Base-by-base conservation (phyloP, 2,113 vertebrate species). In the Forbesichthys agassizii region DNA sequence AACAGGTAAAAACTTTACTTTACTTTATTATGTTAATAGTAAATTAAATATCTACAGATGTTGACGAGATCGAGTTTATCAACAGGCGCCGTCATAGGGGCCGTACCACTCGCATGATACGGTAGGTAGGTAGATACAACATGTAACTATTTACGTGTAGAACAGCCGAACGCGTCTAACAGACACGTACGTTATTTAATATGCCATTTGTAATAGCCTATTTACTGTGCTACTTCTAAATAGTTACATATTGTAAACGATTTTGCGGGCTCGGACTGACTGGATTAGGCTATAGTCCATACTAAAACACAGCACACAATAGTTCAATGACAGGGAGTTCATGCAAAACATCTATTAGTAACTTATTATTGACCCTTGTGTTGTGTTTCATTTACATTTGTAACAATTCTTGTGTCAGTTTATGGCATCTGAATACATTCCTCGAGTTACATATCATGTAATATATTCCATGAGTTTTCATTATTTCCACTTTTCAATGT, bases 251-350 rank as follows among this genome's bases (percentile, higher is more conserved):
- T 27, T 27, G 27, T 27, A 27, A 27, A 27, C 27, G 27, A 27
- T 27, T 27, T 27, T 27, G 27, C 27, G 27, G 27, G 27, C 27
- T 27, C 27, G 27, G 27, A 27, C 36, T 42, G 36, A 42, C 36
- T 42, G 36, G 7, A 42, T 42, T 42, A 42, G 27, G 27, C 27
- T 27, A 27, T 27, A 27, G 27, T 2, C 27, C 3, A 7, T 42
- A 42, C 36, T 42, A 42, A 42, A 42, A 7, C 27, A 58, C 71
- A 62, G 42, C 13, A 66, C 54, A 54, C 58, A 42, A 42, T 61
- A 74, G 84, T 89, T 86, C 80, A 88, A 70, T 68, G 76, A 86
- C 89, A 78, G 67, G 16, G 11, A 81, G 85, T 78, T 88, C 73
- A 77, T 72, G 72, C 36, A 42, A 71, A 64, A 60, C 51, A 61